Percentiles rank a stretch among this genome's conserved stretches.
Conservation (phyloP, 2,797 vertebrate genomes). For the Darevskia mixta region DNA sequence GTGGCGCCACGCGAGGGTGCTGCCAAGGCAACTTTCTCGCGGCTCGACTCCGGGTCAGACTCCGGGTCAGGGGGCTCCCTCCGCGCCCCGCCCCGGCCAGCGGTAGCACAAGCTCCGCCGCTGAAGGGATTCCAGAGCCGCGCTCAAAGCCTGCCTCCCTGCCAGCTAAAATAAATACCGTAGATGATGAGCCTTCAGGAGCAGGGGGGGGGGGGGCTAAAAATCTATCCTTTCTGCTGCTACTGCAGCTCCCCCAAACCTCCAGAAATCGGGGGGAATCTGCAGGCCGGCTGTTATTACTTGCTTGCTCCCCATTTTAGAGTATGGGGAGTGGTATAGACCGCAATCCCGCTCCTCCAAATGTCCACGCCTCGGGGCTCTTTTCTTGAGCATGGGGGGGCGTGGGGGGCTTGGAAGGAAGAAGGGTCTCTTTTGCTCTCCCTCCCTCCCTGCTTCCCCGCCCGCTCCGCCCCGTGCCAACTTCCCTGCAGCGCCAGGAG, state of each 20-base stretch:
- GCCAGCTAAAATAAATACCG: too few species aligned
- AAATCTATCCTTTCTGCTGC: too few species aligned
- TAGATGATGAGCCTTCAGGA: neutral
- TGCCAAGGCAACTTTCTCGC: too few species aligned
- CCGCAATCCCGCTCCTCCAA: neutral
- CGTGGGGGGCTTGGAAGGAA: neutral
- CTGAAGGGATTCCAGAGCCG: neutral
- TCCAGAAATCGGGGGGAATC: neutral
- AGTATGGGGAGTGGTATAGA: neutral
- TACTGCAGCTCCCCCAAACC: neutral
- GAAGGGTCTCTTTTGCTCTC: neutral
- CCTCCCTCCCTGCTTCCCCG: too few species aligned
- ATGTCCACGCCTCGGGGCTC: neutral
- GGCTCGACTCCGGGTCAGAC: too few species aligned
- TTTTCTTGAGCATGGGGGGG: neutral
- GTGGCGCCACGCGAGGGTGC: too few species aligned
- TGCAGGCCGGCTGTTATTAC: neutral
- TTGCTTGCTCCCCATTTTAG: neutral
- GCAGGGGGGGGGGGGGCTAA: neutral
- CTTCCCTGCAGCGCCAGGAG: constrained; percentile 1
- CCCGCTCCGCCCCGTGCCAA: neutral
- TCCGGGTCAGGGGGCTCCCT: too few species aligned
- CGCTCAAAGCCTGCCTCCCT: neutral
- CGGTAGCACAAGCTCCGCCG: too few species aligned
- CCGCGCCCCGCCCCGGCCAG: too few species aligned